Evolutionary conservation across 2,797 vertebrate genomes (phyloP).

Genomic region (Denticeps clupeoides): DNA sequence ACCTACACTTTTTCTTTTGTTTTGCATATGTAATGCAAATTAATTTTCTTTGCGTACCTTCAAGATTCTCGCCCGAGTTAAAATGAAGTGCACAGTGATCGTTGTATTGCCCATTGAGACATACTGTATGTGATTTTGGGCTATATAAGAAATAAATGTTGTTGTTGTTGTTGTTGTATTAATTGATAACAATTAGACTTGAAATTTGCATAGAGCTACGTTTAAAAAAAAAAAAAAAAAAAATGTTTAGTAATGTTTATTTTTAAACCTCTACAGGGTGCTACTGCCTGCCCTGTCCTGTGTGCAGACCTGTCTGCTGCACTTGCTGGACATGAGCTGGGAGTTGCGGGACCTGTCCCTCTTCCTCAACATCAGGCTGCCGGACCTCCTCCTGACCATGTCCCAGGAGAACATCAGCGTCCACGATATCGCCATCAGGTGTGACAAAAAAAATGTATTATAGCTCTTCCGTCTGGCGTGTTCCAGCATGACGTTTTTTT

Average conservation of each 20-base stretch:
- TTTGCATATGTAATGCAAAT: too few relatives aligned
- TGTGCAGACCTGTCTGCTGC: conserved; percentile 84
- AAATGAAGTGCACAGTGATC: neutral
- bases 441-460: too few relatives aligned
- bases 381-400: conserved; percentile 81
- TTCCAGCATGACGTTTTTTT: neutral
- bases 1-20: too few relatives aligned
- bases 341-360: conserved; percentile 80
- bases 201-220: too few relatives aligned
- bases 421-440: conserved; percentile 89
- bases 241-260: neutral
- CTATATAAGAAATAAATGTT: too few relatives aligned
- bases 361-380: conserved; percentile 78
- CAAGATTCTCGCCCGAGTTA: too few relatives aligned
- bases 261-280: conserved; percentile 47
- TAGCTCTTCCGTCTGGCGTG: neutral
- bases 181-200: too few relatives aligned
- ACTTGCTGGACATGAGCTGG: conserved; percentile 94
- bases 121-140: neutral
- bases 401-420: conserved; percentile 93
- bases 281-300: conserved; percentile 88
- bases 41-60: too few relatives aligned
- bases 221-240: too few relatives aligned
- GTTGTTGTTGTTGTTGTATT: too few relatives aligned
- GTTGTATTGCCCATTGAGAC: neutral